Evolutionary conservation across 2,888 invertebrate genomes (phyloP).

Genomic region (Pomacea canaliculata): DNA sequence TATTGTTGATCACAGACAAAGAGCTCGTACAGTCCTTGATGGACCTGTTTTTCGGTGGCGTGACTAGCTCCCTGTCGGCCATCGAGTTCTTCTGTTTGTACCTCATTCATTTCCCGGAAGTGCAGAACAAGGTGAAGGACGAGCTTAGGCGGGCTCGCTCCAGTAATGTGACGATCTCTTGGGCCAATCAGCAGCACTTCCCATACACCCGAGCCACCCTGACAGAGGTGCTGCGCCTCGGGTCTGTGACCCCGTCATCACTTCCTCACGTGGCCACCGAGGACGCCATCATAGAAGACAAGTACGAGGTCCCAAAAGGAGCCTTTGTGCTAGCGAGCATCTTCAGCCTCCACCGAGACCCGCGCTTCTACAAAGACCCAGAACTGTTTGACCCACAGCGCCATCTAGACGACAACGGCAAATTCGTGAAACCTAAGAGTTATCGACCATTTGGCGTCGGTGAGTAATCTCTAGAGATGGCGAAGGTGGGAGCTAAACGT

Average conservation of each 20-base stretch:
- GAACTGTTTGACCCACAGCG: slow-evolving; percentile 34
- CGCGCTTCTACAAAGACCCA: slow-evolving; percentile 28
- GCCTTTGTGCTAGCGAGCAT: slow-evolving; percentile 32
- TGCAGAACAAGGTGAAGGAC: slow-evolving; percentile 30
- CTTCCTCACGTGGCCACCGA: slow-evolving; percentile 38
- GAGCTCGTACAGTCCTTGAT: slow-evolving; percentile 36
- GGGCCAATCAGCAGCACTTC: slow-evolving; percentile 30
- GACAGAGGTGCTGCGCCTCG: slow-evolving; percentile 33
- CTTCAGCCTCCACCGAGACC: slow-evolving; percentile 33
- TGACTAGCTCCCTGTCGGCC: slow-evolving; percentile 32
- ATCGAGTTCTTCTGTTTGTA: slow-evolving; percentile 35
- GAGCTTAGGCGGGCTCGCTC: slow-evolving; percentile 27
- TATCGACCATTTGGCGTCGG: slow-evolving; percentile 36
- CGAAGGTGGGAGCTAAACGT: not conserved
- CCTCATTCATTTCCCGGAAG: slow-evolving; percentile 29
- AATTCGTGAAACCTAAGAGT: slow-evolving; percentile 25
- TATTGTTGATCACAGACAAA: slow-evolving; percentile 25
- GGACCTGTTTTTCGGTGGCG: slow-evolving; percentile 38
- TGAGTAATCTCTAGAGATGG: slow-evolving; percentile 14
- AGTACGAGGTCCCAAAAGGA: slow-evolving; percentile 30
- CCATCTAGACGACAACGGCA: slow-evolving; percentile 30
- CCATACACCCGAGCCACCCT: slow-evolving; percentile 33
- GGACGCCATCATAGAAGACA: slow-evolving; percentile 29
- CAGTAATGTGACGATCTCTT: slow-evolving; percentile 17
- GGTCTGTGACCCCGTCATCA: slow-evolving; percentile 35